These are phyloP conservation scores for Onychostruthus taczanowskii DNA, from an alignment of 2,113 vertebrate genomes.

Conservation along the genomic window DNA sequence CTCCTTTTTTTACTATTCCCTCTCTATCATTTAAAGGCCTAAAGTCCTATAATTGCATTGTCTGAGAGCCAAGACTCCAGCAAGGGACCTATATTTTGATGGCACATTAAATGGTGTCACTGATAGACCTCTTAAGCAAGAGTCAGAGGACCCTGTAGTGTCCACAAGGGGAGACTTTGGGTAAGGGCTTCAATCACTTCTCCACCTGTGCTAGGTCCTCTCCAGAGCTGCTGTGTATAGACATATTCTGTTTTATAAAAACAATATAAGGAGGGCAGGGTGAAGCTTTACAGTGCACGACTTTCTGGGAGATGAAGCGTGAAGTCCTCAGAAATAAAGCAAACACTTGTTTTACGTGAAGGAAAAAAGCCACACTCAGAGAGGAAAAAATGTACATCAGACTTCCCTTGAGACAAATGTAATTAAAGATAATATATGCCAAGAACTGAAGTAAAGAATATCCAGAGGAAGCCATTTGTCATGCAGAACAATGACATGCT, in stretches of 20 bases:
- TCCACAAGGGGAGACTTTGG: not conserved
- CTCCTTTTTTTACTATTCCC: not conserved
- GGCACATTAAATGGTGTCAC: not conserved
- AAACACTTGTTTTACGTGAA: not conserved
- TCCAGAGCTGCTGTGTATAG: not conserved
- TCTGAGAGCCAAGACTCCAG: not conserved
- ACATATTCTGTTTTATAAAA: not conserved
- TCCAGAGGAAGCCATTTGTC: conserved; percentile 41
- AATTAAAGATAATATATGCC: not conserved
- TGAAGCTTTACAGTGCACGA: not conserved
- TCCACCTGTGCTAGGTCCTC: not conserved
- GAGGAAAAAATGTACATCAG: not conserved
- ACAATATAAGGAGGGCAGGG: not conserved
- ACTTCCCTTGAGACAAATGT: conserved; percentile 12
- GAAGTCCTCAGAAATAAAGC: not conserved
- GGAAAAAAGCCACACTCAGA: not conserved
- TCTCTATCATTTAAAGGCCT: not conserved
- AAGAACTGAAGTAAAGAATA: not conserved
- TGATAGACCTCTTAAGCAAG: not conserved
- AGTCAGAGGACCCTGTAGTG: not conserved
- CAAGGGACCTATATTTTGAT: not conserved
- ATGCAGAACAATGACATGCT: not conserved
- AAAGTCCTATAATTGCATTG: not conserved
- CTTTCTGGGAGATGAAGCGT: not conserved
- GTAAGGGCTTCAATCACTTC: not conserved